Base-by-base conservation (phyloP, 1,140 invertebrate species). In the Aporrectodea caliginosa region DNA sequence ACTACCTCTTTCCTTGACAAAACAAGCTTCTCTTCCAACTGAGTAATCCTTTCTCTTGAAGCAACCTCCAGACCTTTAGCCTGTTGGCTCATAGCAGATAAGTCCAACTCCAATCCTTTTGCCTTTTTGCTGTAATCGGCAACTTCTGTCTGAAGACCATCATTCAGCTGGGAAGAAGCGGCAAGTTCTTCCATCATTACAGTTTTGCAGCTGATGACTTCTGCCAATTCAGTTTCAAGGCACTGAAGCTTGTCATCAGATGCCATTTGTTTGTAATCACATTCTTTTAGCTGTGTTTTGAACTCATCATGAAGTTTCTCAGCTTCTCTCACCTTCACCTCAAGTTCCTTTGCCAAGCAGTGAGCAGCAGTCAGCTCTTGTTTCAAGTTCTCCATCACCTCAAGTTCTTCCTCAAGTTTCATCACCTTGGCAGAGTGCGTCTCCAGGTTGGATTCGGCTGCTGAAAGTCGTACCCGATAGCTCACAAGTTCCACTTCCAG, bases 1-100 rank as follows among this genome's bases (percentile, higher is more conserved):
- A 27, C 0, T 0, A 77, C 75, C 68, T 77, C 75, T 12, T 58
- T 34, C 27, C 75, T 34, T 22, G 75, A 77, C 35, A 77, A 14
- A 1, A 58, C 35, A 31, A 77, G 75, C 43, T 77, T 77, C 35
- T 77, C 58, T 31, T 77, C 75, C 22, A 77, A 27, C 71, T 72
- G 71, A 29, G 31, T 58, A 22, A 1, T 35, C 30, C 75, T 32
- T 35, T 29, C 75, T 31, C 22, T 77, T 77, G 71, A 27, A 27
- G 2, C 27, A 6, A 32, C 6, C 27, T 29, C 71, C 6, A 58
- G 43, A 12, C 22, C 43, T 58, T 58, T 58, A 58, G 6, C 22
- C 22, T n/a, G n/a, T n/a, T n/a, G n/a, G n/a, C n/a, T n/a, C n/a
- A n/a, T n/a, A n/a, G n/a, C n/a, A n/a, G n/a, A n/a, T n/a, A n/a